Conservation (phyloP, 1,140 invertebrate species). For the Dendrolimus punctatus region DNA sequence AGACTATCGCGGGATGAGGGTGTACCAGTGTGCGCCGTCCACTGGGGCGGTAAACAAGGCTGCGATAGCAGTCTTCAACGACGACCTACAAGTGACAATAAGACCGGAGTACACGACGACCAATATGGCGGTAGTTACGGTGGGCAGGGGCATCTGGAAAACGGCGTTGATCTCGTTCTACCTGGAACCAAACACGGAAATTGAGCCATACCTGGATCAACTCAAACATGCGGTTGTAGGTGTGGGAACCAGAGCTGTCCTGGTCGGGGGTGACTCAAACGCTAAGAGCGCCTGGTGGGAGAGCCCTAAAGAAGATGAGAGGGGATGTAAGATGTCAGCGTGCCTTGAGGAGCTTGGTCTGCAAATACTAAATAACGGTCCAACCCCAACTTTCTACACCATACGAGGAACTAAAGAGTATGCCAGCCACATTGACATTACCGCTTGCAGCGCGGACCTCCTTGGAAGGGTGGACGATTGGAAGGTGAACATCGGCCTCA, state of each 20-base stretch:
- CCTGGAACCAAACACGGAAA: too few relatives aligned
- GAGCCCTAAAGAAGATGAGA: slow-evolving; percentile 1
- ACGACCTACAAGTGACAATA: slow-evolving; percentile 2
- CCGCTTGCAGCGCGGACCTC: slow-evolving; percentile 5
- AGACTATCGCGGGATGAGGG: slow-evolving; percentile 4
- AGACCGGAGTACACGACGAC: slow-evolving; percentile 10
- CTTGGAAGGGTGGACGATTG: slow-evolving; percentile 4
- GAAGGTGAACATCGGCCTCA: slow-evolving; percentile 6
- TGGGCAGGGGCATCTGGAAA: slow-evolving; percentile 6
- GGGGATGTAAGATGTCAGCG: slow-evolving; percentile 6
- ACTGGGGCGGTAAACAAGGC: slow-evolving; percentile 8
- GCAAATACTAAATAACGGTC: slow-evolving; percentile 9
- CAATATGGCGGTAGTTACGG: slow-evolving; percentile 13
- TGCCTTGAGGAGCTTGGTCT: slow-evolving; percentile 5
- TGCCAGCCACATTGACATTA: slow-evolving; percentile 10
- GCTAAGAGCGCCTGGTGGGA: slow-evolving; percentile 18
- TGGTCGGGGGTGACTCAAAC: slow-evolving; percentile 18
- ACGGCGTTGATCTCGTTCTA: slow-evolving; percentile 10
- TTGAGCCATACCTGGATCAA: slow-evolving; percentile 11
- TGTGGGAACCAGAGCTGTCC: background rate
- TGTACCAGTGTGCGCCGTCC: slow-evolving; percentile 4
- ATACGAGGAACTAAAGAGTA: slow-evolving; percentile 1
- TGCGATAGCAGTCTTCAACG: slow-evolving; percentile 9
- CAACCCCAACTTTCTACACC: slow-evolving; percentile 15
- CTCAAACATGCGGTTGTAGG: background rate